A percentile compares a stretch with the other conserved stretches of the same genome.
Evolutionary conservation across 2,113 vertebrate species (phyloP).

Genomic region (Odocoileus virginianus): DNA sequence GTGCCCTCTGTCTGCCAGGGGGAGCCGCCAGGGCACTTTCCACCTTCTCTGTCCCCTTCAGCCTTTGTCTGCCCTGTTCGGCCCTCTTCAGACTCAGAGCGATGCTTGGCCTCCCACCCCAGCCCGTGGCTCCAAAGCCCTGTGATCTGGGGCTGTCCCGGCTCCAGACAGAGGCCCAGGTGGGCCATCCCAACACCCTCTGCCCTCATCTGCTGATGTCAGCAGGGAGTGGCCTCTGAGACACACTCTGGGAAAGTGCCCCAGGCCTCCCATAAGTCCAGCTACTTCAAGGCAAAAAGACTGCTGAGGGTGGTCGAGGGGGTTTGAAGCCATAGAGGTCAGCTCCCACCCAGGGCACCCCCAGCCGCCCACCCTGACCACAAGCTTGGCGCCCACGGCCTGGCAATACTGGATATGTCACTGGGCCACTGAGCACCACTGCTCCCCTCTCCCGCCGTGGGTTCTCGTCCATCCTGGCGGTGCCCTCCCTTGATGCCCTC

Average conservation of each 20-base stretch:
- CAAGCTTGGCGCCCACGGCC: background rate
- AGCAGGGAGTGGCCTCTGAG: background rate
- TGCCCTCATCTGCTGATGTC: background rate
- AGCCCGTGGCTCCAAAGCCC: background rate
- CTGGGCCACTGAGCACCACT: background rate
- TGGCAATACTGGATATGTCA: background rate
- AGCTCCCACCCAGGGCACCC: background rate
- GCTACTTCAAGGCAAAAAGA: slow-evolving; percentile 23
- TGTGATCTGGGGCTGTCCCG: background rate
- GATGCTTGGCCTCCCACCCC: background rate
- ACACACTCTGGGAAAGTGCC: background rate
- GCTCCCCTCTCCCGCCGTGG: background rate
- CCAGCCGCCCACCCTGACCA: background rate
- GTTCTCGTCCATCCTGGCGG: background rate
- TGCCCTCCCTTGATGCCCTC: background rate
- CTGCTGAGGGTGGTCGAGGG: background rate
- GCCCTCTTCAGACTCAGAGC: background rate
- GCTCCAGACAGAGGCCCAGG: background rate
- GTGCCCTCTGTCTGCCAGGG: background rate
- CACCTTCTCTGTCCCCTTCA: background rate
- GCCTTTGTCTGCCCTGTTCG: background rate
- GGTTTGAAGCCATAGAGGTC: background rate
- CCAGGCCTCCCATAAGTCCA: background rate
- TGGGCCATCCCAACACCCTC: background rate
- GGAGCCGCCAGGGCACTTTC: background rate